These are phyloP conservation scores for Octodon degus DNA, from an alignment of 2,113 vertebrate genomes.

Conservation along the genomic window DNA sequence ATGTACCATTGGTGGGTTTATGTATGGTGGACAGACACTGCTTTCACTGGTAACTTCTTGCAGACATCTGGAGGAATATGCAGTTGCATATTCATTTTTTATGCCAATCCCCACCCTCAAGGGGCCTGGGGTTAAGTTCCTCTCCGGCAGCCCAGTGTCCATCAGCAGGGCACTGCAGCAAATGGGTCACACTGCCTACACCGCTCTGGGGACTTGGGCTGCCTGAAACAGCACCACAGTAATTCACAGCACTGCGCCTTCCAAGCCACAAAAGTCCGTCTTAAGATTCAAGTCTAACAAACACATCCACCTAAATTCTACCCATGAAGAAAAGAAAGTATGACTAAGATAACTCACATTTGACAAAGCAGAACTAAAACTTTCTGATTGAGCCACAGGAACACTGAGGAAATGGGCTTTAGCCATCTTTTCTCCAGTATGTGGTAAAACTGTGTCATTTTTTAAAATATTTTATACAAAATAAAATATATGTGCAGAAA, in stretches of 20 bases:
- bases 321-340: neutral
- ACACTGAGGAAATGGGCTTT: neutral
- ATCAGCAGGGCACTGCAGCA: neutral
- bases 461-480: neutral
- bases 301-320: neutral
- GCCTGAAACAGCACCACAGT: neutral
- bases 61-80: neutral
- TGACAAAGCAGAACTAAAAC: neutral
- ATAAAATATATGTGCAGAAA: conserved; percentile 12
- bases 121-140: neutral
- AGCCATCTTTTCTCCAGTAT: neutral
- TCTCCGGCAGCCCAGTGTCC: neutral
- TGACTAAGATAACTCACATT: neutral
- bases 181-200: neutral
- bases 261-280: neutral
- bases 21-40: neutral
- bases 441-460: neutral
- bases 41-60: neutral
- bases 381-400: neutral
- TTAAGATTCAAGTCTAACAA: neutral
- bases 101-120: neutral
- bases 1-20: neutral
- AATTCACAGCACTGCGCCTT: neutral
- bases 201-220: neutral
- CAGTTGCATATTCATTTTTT: neutral